Percentiles rank a stretch among this genome's conserved stretches.
Evolutionary conservation across 2,888 invertebrate species (phyloP).

Genomic region (Meandrusa payeni): DNA sequence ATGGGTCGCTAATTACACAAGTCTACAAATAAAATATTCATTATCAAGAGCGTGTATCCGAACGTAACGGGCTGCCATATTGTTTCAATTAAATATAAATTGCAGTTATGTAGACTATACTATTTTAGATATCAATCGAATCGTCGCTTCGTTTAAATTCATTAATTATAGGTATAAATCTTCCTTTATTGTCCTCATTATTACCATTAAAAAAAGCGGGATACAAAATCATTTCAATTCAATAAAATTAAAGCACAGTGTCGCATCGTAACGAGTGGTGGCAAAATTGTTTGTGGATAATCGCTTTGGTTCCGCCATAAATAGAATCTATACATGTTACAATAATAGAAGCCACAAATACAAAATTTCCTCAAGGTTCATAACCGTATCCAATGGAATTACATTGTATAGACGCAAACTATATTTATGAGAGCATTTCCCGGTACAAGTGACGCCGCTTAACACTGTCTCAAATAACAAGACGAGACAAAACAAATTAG

Average conservation of each 20-base stretch:
- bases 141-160: slow-evolving; percentile 66
- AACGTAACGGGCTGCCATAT: slow-evolving; percentile 30
- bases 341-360: slow-evolving; percentile 47
- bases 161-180: slow-evolving; percentile 75
- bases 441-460: slow-evolving; percentile 28
- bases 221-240: slow-evolving; percentile 32
- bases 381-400: slow-evolving; percentile 59
- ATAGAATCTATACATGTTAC: slow-evolving; percentile 33
- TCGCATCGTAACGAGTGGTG: slow-evolving; percentile 68
- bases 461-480: too few species aligned
- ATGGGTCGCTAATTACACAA: slow-evolving; percentile 24
- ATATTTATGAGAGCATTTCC: slow-evolving; percentile 3
- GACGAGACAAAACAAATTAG: too few species aligned
- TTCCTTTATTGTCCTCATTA: slow-evolving; percentile 79
- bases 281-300: slow-evolving; percentile 53
- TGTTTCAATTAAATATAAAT: slow-evolving; percentile 25
- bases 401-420: slow-evolving; percentile 32
- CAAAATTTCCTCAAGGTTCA: slow-evolving; percentile 54
- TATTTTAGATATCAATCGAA: slow-evolving; percentile 71
- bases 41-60: slow-evolving; percentile 35
- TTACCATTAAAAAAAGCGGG: slow-evolving; percentile 68
- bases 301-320: slow-evolving; percentile 71
- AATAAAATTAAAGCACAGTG: slow-evolving; percentile 42
- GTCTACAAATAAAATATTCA: slow-evolving; percentile 9
- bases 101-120: slow-evolving; percentile 53